These are phyloP conservation scores for Haliclona indistincta DNA, from an alignment of 37 sponge, comb jelly and placozoan species.

Conservation along the genomic window DNA sequence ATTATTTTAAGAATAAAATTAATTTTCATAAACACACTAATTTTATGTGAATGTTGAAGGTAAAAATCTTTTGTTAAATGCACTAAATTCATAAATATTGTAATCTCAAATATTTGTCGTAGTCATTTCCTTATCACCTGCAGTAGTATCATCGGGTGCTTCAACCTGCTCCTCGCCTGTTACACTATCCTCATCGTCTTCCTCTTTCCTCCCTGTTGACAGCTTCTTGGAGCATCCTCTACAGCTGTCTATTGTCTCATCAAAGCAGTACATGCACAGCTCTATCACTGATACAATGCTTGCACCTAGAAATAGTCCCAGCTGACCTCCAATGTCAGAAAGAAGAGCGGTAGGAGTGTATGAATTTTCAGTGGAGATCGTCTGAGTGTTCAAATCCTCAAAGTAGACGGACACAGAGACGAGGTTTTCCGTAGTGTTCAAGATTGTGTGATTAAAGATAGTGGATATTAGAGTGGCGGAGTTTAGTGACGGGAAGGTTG, in stretches of 20 bases:
- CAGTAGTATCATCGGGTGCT: no score
- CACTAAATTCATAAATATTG: no score
- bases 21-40: no score
- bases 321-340: conserved; percentile 37
- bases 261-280: conserved; percentile 3
- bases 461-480: background rate
- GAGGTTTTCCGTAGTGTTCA: conserved; percentile 20
- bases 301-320: conserved; percentile 28
- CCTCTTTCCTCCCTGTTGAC: no score
- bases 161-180: no score
- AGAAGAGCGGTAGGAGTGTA: background rate
- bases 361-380: background rate
- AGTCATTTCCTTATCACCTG: no score
- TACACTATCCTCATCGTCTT: no score
- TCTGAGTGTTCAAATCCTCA: background rate
- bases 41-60: no score
- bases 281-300: conserved; percentile 11
- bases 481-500: background rate
- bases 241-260: conserved; percentile 13
- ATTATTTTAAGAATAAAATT: no score
- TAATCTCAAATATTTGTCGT: no score
- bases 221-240: background rate
- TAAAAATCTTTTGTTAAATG: no score
- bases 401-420: conserved; percentile 22
- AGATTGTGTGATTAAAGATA: background rate